A percentile compares a stretch with the other conserved stretches of the same genome.
Conservation (phyloP, 1,140 invertebrate species). For the Scaptomyza pallida region DNA sequence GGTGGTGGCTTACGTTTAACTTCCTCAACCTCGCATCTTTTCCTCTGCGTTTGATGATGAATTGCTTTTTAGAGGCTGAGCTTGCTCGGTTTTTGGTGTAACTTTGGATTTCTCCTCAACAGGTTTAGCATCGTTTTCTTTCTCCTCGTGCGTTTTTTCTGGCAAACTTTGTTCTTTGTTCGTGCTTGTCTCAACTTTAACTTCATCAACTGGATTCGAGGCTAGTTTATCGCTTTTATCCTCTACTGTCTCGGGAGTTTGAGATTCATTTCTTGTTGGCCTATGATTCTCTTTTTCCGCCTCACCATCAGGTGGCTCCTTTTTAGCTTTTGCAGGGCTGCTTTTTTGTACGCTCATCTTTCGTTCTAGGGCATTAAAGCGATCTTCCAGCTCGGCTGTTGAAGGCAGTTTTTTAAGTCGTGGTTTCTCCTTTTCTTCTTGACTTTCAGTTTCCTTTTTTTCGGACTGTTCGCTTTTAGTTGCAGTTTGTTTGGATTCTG, state of each 20-base stretch:
- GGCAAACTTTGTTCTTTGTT: background rate
- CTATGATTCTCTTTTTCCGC: background rate
- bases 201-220: background rate
- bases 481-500: constrained; percentile 29
- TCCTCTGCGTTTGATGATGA: background rate
- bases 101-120: background rate
- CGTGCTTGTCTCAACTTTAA: background rate
- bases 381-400: constrained; percentile 75
- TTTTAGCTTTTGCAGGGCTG: constrained; percentile 62
- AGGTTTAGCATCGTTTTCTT: too few species aligned
- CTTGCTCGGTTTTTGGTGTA: background rate
- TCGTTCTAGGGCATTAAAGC: constrained; percentile 73
- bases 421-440: constrained; percentile 29
- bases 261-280: background rate
- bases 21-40: constrained; percentile 5
- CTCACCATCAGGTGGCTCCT: constrained; percentile 69
- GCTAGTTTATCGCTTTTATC: background rate
- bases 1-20: constrained; percentile 59
- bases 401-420: constrained; percentile 73
- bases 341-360: constrained; percentile 67
- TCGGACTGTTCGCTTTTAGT: constrained; percentile 12
- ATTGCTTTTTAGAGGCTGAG: background rate
- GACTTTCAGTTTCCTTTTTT: background rate
- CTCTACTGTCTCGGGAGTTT: background rate
- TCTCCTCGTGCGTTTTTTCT: background rate